Percentiles rank a stretch among this genome's conserved stretches.
These are phyloP conservation scores for Champsocephalus esox DNA, from an alignment of 2,797 vertebrate genomes.

Conservation along the genomic window DNA sequence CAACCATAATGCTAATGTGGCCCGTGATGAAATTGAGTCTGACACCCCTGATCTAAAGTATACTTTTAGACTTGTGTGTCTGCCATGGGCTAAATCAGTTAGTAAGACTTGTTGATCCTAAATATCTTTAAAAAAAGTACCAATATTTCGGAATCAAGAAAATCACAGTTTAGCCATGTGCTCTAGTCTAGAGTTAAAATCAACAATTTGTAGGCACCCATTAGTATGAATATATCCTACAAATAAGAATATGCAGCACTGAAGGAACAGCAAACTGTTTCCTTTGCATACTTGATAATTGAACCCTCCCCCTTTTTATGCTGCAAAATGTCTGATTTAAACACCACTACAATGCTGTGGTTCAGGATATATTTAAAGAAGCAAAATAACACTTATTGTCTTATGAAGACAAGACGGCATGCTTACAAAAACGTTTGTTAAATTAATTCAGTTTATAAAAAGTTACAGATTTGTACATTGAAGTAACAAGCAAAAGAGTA, in stretches of 20 bases:
- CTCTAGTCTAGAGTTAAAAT: not conserved
- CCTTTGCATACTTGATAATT: not conserved
- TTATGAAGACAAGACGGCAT: not conserved
- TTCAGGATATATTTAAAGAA: not conserved
- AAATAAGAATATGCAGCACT: not conserved
- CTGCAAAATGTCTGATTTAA: conserved; percentile 7
- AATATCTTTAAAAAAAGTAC: not conserved
- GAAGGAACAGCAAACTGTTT: not conserved
- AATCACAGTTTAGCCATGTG: not conserved
- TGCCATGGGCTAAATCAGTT: not conserved
- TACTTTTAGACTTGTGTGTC: not conserved
- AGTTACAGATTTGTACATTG: not conserved
- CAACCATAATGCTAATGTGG: too few relatives aligned
- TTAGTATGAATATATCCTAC: not conserved
- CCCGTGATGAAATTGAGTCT: too few relatives aligned
- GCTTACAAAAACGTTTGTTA: not conserved
- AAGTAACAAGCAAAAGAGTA: not conserved
- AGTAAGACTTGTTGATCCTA: not conserved
- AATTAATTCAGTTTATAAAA: not conserved
- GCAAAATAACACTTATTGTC: not conserved
- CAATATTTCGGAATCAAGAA: not conserved
- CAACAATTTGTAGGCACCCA: not conserved
- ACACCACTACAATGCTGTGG: not conserved
- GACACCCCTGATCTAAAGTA: not conserved
- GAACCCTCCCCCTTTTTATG: not conserved